These are phyloP conservation scores for Lissocephala sabroskyi DNA, from an alignment of 2,888 invertebrate genomes.

Conservation along the genomic window DNA sequence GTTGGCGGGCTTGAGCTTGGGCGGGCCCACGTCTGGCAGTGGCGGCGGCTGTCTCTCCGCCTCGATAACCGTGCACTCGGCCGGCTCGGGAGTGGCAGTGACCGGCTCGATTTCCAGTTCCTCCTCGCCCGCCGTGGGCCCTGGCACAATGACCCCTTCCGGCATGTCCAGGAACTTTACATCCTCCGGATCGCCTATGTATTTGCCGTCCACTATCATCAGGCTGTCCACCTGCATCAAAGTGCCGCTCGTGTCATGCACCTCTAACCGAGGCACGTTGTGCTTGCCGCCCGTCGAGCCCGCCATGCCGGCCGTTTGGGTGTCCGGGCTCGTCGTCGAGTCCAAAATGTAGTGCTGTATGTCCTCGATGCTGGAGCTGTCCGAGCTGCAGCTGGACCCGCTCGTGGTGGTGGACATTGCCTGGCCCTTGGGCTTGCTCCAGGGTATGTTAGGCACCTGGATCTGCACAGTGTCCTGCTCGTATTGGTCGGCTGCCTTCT, in stretches of 20 bases:
- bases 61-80: conserved; percentile 63
- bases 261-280: conserved; percentile 80
- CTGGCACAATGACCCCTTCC: conserved; percentile 67
- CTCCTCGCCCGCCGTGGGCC: conserved; percentile 46
- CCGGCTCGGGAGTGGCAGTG: conserved; percentile 65
- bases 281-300: conserved; percentile 40
- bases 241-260: conserved; percentile 81
- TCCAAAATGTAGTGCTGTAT: conserved; percentile 72
- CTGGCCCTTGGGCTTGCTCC: conserved; percentile 76
- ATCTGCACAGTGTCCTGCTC: conserved; percentile 73
- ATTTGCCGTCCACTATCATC: conserved; percentile 74
- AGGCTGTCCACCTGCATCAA: conserved; percentile 78
- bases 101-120: conserved; percentile 56
- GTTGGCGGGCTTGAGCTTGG: conserved; percentile 53
- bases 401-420: conserved; percentile 56
- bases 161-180: conserved; percentile 70
- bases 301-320: conserved; percentile 55
- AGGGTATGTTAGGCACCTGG: conserved; percentile 75
- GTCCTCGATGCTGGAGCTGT: conserved; percentile 72
- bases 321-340: conserved; percentile 72
- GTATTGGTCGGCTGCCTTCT: conserved; percentile 48
- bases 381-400: conserved; percentile 73
- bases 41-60: conserved; percentile 36
- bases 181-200: conserved; percentile 72
- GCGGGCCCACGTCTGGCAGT: conserved; percentile 57